Percentiles rank a stretch among this genome's conserved stretches.
These are phyloP conservation scores for Cyprinus carpio DNA, from an alignment of 2,113 vertebrate genomes.

Conservation along the genomic window DNA sequence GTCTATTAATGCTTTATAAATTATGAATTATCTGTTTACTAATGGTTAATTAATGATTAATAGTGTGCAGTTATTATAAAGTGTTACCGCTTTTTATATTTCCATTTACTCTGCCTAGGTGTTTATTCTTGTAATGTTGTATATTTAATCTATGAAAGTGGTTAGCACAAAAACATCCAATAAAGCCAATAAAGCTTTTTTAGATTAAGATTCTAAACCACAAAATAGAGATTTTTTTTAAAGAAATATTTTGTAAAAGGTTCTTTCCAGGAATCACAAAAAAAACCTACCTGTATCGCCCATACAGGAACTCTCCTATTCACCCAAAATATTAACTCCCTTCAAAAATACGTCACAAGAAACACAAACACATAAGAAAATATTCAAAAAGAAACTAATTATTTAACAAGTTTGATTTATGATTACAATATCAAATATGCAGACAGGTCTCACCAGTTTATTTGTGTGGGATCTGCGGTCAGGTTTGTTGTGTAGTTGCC, in stretches of 20 bases:
- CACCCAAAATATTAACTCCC: conserved; percentile 83
- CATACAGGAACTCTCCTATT: conserved; percentile 85
- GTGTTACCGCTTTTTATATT: neutral
- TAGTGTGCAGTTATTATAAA: no score
- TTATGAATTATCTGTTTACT: no score
- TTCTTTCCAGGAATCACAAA: neutral
- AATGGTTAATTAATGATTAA: no score
- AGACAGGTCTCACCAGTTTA: conserved; percentile 69
- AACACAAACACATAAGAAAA: neutral
- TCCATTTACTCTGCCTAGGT: neutral
- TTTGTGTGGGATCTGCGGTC: conserved; percentile 56
- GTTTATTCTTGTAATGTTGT: neutral
- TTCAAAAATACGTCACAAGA: conserved; percentile 47
- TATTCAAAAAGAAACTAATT: neutral
- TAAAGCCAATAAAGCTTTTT: neutral
- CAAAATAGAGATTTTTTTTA: neutral
- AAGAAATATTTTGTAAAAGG: neutral
- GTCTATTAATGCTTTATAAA: no score
- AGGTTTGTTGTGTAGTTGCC: conserved; percentile 44
- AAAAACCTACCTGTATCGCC: conserved; percentile 89
- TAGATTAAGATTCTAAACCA: neutral
- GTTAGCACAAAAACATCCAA: neutral
- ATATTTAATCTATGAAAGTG: neutral
- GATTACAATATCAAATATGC: neutral
- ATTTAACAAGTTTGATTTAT: neutral